A percentile compares a stretch with the other conserved stretches of the same genome.
Evolutionary conservation across 2,797 vertebrate species (phyloP).

Genomic region (Natrix natrix): DNA sequence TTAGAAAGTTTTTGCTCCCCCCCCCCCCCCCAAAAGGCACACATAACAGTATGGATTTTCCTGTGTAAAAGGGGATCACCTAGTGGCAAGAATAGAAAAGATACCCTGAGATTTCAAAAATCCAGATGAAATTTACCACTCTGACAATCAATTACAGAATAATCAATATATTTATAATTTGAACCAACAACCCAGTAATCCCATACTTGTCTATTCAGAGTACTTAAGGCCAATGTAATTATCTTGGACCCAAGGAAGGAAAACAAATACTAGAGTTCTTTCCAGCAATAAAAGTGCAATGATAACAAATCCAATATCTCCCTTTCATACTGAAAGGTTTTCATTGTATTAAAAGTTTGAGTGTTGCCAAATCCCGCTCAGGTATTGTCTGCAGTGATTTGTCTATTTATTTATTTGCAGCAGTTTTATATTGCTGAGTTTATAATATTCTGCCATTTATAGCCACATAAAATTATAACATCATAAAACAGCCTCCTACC

Average conservation of each 20-base stretch:
- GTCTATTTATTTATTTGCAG: background rate
- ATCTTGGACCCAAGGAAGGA: background rate
- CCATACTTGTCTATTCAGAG: background rate
- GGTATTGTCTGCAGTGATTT: background rate
- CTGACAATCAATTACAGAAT: background rate
- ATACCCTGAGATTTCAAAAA: background rate
- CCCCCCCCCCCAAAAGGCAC: background rate
- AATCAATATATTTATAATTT: background rate
- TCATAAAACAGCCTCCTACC: background rate
- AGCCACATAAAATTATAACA: background rate
- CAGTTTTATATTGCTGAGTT: background rate
- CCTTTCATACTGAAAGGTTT: background rate
- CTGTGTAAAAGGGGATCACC: constrained; percentile 59
- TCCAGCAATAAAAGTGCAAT: background rate
- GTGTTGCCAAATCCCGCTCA: background rate
- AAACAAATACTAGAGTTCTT: background rate
- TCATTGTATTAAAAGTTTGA: background rate
- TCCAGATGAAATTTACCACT: background rate
- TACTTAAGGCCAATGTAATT: background rate
- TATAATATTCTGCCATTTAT: background rate
- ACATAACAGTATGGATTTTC: constrained; percentile 17
- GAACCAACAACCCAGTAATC: background rate
- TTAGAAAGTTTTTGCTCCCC: background rate
- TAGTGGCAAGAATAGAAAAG: constrained; percentile 55
- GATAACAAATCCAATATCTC: background rate